Conservation (phyloP, 2,888 invertebrate species). For the Hemaris fuciformis region DNA sequence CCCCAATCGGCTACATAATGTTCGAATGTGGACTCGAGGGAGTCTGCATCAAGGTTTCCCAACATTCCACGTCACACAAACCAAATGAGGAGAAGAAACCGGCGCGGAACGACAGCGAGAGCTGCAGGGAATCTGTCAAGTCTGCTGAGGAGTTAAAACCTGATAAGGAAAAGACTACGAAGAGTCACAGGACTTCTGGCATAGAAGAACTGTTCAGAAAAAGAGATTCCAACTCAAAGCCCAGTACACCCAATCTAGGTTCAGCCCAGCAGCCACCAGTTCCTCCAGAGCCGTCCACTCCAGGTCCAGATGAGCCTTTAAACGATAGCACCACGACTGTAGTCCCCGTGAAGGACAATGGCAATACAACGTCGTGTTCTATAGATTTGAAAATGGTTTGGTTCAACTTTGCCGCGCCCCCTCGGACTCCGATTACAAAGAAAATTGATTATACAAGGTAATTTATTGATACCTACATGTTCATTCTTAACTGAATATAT, state of each 20-base stretch:
- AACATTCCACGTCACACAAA: constrained; percentile 89
- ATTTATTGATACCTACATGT: background rate
- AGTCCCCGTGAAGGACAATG: constrained; percentile 83
- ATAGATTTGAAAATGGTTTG: constrained; percentile 95
- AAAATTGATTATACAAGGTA: constrained; percentile 96
- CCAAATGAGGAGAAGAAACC: constrained; percentile 83
- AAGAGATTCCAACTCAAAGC: constrained; percentile 82
- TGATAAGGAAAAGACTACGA: constrained; percentile 58
- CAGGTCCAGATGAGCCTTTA: constrained; percentile 64
- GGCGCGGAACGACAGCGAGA: constrained; percentile 57
- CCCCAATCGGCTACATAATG: constrained; percentile 95
- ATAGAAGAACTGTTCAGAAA: constrained; percentile 75
- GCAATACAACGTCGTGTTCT: constrained; percentile 91
- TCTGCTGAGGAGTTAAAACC: constrained; percentile 73
- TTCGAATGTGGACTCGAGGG: constrained; percentile 97
- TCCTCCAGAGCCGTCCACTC: constrained; percentile 59
- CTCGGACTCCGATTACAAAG: constrained; percentile 94
- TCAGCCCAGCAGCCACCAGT: constrained; percentile 57
- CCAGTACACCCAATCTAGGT: constrained; percentile 81
- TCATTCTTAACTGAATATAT: too few relatives aligned
- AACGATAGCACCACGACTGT: constrained; percentile 63
- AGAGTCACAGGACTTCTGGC: constrained; percentile 60
- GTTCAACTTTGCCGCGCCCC: constrained; percentile 99
- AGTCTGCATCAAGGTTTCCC: constrained; percentile 88
- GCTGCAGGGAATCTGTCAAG: constrained; percentile 73